phyloP scores from a whole-genome alignment of 2,797 vertebrate genomes.

The Lepilemur ruficaudatus region DNA sequence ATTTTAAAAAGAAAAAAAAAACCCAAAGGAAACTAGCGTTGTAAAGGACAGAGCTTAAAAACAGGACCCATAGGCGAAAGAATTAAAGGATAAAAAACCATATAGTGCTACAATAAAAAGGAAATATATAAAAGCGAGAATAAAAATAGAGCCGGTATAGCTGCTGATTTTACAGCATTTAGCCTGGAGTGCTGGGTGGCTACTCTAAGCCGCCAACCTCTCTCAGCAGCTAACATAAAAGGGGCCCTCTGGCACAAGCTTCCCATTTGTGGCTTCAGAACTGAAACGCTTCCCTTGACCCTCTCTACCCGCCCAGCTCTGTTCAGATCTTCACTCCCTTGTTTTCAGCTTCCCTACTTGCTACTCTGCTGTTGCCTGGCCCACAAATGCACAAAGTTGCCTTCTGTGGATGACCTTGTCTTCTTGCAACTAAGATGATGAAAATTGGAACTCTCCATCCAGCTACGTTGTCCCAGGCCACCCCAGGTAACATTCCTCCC shows the following conservation, averaged over 20 bases:
- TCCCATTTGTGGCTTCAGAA: conserved; percentile 38
- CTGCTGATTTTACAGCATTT: neutral
- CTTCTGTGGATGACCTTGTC: conserved; percentile 47
- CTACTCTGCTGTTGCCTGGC: neutral
- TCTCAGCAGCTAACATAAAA: neutral
- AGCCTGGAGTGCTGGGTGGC: neutral
- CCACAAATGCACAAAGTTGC: neutral
- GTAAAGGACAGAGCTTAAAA: neutral
- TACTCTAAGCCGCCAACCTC: neutral
- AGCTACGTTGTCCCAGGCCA: conserved; percentile 6
- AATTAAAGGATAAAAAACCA: neutral
- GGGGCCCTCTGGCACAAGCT: neutral
- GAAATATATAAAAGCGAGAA: neutral
- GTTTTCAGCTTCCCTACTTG: neutral
- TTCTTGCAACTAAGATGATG: conserved; percentile 17
- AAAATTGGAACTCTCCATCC: neutral
- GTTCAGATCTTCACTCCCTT: neutral
- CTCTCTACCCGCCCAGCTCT: neutral
- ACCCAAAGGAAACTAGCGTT: neutral
- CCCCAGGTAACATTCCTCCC: conserved; percentile 1
- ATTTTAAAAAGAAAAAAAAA: neutral
- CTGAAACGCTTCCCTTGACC: neutral
- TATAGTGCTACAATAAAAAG: conserved; percentile 4
- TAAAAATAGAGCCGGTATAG: neutral
- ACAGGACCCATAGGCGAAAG: neutral